These are phyloP conservation scores for Psittacula cyanocephala DNA, from an alignment of 2,113 vertebrate species.

Conservation along the genomic window DNA sequence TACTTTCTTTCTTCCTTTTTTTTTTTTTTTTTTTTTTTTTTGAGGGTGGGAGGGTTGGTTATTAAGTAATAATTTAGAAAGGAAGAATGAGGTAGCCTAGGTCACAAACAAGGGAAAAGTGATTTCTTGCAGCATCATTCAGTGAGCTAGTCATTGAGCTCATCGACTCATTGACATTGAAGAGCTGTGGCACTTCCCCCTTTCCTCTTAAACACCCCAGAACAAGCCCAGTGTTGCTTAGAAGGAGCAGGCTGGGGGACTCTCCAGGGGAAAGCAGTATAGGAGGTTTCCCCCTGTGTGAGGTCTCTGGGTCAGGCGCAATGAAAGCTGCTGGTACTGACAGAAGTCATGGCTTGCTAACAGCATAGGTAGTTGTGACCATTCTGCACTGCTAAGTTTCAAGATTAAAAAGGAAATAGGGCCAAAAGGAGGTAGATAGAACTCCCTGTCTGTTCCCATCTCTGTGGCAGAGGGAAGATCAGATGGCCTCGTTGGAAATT, in stretches of 20 bases:
- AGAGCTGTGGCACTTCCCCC: neutral
- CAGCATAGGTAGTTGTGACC: neutral
- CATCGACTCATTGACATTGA: neutral
- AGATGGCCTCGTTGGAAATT: neutral
- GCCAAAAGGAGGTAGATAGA: neutral
- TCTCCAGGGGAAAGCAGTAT: neutral
- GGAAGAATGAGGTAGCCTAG: neutral
- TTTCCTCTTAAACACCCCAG: neutral
- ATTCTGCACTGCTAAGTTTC: neutral
- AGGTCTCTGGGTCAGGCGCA: neutral
- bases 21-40: neutral
- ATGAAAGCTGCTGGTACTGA: neutral
- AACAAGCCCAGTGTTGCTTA: neutral
- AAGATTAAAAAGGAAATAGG: neutral
- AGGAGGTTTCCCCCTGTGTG: neutral
- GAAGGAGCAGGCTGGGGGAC: neutral
- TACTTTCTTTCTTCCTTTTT: too few species aligned
- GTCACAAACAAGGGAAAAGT: neutral
- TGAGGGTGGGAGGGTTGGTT: neutral
- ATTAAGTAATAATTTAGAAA: neutral
- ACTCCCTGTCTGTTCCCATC: neutral
- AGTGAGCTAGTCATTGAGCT: neutral
- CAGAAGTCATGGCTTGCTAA: neutral
- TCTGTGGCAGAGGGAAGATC: neutral
- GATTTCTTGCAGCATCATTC: neutral